phyloP scores from a whole-genome alignment of 2,888 invertebrate genomes.

The Cancer borealis region DNA sequence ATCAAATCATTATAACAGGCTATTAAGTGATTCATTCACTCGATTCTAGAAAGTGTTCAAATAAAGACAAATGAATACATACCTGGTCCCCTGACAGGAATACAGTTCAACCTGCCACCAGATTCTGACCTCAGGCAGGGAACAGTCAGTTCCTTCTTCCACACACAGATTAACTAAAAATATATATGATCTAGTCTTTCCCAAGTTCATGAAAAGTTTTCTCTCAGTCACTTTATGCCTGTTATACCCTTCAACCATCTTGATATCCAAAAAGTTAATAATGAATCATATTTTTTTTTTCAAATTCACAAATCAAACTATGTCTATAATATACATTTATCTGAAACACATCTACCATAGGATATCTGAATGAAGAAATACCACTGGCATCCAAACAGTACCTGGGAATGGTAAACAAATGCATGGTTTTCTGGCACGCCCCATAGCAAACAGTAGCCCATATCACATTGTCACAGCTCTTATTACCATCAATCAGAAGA shows the following conservation, averaged over 20 bases:
- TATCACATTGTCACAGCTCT: no score
- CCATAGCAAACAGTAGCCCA: neutral
- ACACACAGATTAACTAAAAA: slow-evolving; percentile 29
- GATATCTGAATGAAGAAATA: neutral
- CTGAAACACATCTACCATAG: neutral
- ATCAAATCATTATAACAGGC: neutral
- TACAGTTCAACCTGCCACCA: slow-evolving; percentile 35
- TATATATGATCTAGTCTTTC: neutral
- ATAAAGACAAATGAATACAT: neutral
- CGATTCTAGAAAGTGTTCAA: neutral
- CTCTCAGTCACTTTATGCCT: neutral
- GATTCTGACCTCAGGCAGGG: neutral
- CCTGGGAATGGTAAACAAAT: neutral
- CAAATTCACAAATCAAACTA: neutral
- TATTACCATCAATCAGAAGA: neutral
- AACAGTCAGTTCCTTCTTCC: slow-evolving; percentile 39
- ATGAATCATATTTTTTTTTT: neutral
- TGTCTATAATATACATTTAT: neutral
- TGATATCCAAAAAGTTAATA: neutral
- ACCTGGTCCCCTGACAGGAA: slow-evolving; percentile 57
- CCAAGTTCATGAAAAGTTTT: neutral
- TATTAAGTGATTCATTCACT: neutral
- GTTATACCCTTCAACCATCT: neutral
- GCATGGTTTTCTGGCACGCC: neutral
- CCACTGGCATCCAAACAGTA: neutral